Evolutionary conservation across 2,888 invertebrate species (phyloP), one percentile per base, ranked within the genome.

Genomic region (Perithous albicinctus): DNA sequence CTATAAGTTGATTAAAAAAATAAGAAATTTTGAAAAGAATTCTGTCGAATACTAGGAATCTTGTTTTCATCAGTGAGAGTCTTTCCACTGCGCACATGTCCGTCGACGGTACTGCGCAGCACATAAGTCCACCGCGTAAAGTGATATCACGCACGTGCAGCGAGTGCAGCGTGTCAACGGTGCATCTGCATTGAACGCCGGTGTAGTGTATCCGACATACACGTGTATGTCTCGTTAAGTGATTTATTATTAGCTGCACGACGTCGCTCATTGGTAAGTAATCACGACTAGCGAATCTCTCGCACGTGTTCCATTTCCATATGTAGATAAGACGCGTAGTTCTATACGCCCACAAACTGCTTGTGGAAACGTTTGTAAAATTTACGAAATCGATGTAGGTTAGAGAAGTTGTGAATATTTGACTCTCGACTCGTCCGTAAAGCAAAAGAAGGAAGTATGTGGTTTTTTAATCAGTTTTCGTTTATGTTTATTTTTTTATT

Each of bases 221-320:
- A 18, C 56, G 32, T 32, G 59, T 35, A 8, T 8, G 2, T 6
- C 10, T 8, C 59, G 6, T 7, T n/a, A 8, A 18, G 59, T 32
- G 32, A 32, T 32, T 7, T 8, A 35, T 32, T 32, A 59, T 32
- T 15, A 32, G 59, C 8, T 15, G 29, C 59, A 10, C 8, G 15
- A 10, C 56, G 29, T 29, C 26, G 56, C 15, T 10, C 7, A 32
- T n/a, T 32, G 59, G 59, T 59, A 59, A 59, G 59, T 59, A 35
- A 59, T 59, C 32, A 35, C 32, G 15, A 32, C n/a, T 15, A 3
- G 32, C 35, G 1, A 18, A 59, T 59, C 32, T 59, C 32, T 32
- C 35, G 15, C 18, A 32, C 59, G 59, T 32, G 59, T 59, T 35
- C 7, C 32, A 35, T 35, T 59, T 32, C n/a, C n/a, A 8, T 7